phyloP scores from a whole-genome alignment of 2,797 vertebrate species.

The Pangasius krempfi region DNA sequence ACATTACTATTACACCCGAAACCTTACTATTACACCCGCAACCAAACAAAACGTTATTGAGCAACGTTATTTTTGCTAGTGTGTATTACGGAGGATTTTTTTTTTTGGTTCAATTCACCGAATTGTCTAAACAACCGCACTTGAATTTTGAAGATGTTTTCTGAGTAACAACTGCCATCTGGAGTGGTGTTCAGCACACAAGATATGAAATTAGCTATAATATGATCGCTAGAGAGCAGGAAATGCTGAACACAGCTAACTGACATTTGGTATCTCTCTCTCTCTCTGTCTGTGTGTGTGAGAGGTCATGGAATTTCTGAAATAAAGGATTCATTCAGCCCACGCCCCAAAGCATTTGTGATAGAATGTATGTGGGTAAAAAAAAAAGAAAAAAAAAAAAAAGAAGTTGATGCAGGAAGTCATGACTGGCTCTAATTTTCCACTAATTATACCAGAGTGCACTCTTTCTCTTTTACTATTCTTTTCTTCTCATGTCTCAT shows the following conservation, averaged over 20 bases:
- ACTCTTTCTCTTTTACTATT: background rate
- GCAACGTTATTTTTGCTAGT: background rate
- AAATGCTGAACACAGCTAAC: slow-evolving; percentile 19
- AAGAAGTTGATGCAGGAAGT: slow-evolving; percentile 27
- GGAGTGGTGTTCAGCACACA: background rate
- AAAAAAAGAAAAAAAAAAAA: slow-evolving; percentile 25
- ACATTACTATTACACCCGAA: background rate
- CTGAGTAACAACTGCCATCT: background rate
- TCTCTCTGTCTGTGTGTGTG: background rate
- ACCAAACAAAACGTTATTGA: background rate
- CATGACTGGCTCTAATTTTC: slow-evolving; percentile 29
- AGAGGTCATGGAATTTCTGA: slow-evolving; percentile 16
- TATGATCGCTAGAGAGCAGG: slow-evolving; percentile 23
- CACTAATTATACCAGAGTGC: background rate
- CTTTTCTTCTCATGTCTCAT: background rate
- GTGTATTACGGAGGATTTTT: background rate
- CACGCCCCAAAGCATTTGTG: slow-evolving; percentile 41
- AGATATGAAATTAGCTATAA: slow-evolving; percentile 23
- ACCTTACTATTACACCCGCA: background rate
- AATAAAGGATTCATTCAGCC: slow-evolving; percentile 46
- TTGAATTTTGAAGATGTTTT: background rate
- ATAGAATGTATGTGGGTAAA: slow-evolving; percentile 27
- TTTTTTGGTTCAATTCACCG: background rate
- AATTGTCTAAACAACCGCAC: background rate
- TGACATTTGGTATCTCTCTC: background rate